Evolutionary conservation across 2,113 vertebrate genomes (phyloP).

Genomic region (Clarias macrocephalus): DNA sequence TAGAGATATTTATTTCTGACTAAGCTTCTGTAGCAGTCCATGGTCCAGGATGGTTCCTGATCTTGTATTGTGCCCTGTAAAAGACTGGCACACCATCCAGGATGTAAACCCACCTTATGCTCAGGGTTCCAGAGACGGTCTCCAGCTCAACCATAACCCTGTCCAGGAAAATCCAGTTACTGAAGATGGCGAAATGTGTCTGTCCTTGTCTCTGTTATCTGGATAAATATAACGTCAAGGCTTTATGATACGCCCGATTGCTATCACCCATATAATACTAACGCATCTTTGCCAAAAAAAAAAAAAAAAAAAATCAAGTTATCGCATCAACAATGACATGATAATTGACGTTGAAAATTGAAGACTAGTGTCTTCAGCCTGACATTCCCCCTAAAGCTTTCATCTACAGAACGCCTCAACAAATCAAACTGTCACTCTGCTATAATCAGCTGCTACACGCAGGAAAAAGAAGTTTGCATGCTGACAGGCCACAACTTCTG

Average conservation of each 20-base stretch:
- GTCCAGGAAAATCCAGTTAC: neutral
- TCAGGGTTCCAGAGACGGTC: neutral
- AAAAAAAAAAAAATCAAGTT: constrained; percentile 7
- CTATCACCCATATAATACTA: constrained; percentile 8
- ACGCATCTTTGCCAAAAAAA: constrained; percentile 20
- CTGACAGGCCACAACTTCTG: constrained; percentile 13
- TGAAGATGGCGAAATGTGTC: neutral
- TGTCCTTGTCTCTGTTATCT: constrained; percentile 18
- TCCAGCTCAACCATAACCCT: neutral
- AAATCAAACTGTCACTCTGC: constrained; percentile 15
- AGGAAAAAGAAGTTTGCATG: constrained; percentile 7
- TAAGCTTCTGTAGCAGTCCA: no score
- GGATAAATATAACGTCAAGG: constrained; percentile 1
- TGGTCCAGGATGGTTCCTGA: neutral
- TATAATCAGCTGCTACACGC: neutral
- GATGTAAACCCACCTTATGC: neutral
- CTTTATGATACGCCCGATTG: constrained; percentile 3
- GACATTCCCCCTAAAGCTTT: constrained; percentile 42
- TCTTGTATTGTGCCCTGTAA: neutral
- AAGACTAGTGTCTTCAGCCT: constrained; percentile 24
- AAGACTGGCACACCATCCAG: neutral
- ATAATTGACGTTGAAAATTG: constrained; percentile 36
- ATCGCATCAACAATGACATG: constrained; percentile 23
- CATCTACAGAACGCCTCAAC: constrained; percentile 19
- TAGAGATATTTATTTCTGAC: no score